Base-by-base conservation (phyloP, 2,888 invertebrate species). In the Boloria selene region DNA sequence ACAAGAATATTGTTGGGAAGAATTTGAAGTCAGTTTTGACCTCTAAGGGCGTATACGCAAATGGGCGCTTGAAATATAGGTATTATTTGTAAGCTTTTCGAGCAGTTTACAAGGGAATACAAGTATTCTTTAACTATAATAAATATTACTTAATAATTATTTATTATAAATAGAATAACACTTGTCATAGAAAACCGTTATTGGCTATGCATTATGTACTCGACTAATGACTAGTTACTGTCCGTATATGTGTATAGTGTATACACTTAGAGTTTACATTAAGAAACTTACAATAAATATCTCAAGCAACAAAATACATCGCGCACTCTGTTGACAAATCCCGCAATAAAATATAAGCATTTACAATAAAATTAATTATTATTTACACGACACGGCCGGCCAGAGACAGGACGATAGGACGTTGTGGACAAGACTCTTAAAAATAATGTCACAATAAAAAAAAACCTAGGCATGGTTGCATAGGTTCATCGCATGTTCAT, bases 311-410 rank as follows among this genome's bases (percentile, higher is more conserved):
- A 89, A 86, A 90, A 90, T 88, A 89, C 90, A 90, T 90, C 90
- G 87, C 88, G 83, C 86, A 81, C 86, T 83, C 88, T 91, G 92
- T 91, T 92, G 92, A 92, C 92, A 92, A 92, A 92, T 92, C 92
- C 91, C 81, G 91, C 85, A 91, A 92, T 92, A 92, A 92, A 92
- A 91, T 92, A 92, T 92, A 92, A 91, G 90, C 92, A 91, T 89
- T 92, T 90, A 92, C 92, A 92, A 92, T 92, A 92, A 92, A 90
- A 92, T 92, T 92, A 92, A 92, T 92, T 92, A 92, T 92, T 92
- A 92, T 92, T 92, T 92, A 92, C 92, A 92, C 88, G 91, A 87
- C 83, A 78, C 81, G 80, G 84, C 85, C 88, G 86, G 87, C 89
- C 84, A 84, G 82, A 79, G 84, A 78, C 71, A 62, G 67, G 66